Percentiles rank a stretch among this genome's conserved stretches.
Evolutionary conservation across 2,888 invertebrate species (phyloP).

Genomic region (Amiota communis): DNA sequence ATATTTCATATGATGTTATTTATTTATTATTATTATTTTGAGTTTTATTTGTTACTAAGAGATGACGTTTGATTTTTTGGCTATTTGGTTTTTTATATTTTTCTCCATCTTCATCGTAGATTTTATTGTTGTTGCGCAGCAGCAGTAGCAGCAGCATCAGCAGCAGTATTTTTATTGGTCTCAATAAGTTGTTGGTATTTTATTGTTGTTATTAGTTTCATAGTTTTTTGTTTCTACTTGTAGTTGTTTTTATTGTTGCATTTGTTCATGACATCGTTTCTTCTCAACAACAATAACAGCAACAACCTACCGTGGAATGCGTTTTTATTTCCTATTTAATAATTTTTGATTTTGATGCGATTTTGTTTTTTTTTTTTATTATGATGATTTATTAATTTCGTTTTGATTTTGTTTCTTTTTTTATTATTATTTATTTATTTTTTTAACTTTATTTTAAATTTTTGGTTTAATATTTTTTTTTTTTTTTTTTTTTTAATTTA

Average conservation of each 20-base stretch:
- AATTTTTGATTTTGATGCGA: not conserved
- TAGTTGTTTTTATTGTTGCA: conserved; percentile 57
- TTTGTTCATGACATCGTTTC: conserved; percentile 69
- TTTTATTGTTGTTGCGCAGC: too few species aligned
- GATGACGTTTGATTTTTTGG: conserved; percentile 43
- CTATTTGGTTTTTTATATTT: conserved; percentile 42
- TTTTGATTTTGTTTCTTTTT: conserved; percentile 13
- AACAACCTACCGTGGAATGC: too few species aligned
- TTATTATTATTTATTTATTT: not conserved
- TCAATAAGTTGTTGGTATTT: conserved; percentile 57
- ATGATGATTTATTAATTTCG: conserved; percentile 33
- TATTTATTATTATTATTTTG: not conserved
- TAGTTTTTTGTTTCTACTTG: conserved; percentile 52
- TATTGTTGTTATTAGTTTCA: conserved; percentile 25
- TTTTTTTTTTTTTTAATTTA: conserved; percentile 13
- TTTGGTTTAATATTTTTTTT: not conserved
- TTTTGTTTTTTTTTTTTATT: conserved; percentile 37
- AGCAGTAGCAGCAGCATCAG: too few species aligned
- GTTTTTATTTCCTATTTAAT: conserved; percentile 57
- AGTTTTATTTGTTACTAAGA: conserved; percentile 46
- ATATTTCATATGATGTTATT: not conserved
- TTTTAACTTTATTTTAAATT: not conserved
- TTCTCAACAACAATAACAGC: too few species aligned
- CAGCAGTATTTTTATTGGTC: conserved; percentile 45
- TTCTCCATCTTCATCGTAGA: conserved; percentile 6